A percentile compares a stretch with the other conserved stretches of the same genome.
Conservation (phyloP, 1,140 invertebrate species). For the Diachasma alloeum region DNA sequence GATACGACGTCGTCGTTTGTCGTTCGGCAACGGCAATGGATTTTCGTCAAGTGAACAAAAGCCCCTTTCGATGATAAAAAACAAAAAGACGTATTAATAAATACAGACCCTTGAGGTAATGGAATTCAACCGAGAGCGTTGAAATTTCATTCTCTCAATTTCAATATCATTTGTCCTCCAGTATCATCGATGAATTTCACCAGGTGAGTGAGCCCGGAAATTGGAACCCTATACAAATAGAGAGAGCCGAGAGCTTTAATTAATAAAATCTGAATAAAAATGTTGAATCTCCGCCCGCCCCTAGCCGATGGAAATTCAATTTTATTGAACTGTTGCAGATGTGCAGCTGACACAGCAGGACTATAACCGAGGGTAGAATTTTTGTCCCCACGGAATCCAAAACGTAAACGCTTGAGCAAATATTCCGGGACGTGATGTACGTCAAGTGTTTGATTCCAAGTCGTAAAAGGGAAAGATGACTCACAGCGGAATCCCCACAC, state of each 20-base stretch:
- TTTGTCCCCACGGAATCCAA: not conserved
- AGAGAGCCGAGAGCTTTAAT: not conserved
- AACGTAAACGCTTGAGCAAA: not conserved
- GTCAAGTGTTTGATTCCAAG: constrained; percentile 1
- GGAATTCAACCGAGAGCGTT: not conserved
- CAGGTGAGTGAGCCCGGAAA: not conserved
- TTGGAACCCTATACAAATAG: not conserved
- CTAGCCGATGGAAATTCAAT: not conserved
- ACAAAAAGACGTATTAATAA: not conserved
- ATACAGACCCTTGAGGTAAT: not conserved
- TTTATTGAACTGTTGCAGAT: constrained; percentile 1
- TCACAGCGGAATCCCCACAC: not conserved
- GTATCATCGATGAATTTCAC: not conserved
- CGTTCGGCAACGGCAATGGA: not conserved
- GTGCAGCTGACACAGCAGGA: not conserved
- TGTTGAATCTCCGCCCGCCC: not conserved
- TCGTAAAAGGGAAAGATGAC: not conserved
- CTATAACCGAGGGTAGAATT: not conserved
- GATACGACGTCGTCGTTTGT: constrained; percentile 15
- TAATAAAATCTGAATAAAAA: constrained; percentile 5
- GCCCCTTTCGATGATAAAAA: not conserved
- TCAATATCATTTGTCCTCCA: too few relatives aligned
- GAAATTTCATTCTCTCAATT: not conserved
- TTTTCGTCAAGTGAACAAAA: constrained; percentile 9
- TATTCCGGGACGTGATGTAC: not conserved